Conservation (phyloP, 1,140 invertebrate genomes). For the Dendroctonus ponderosae region DNA sequence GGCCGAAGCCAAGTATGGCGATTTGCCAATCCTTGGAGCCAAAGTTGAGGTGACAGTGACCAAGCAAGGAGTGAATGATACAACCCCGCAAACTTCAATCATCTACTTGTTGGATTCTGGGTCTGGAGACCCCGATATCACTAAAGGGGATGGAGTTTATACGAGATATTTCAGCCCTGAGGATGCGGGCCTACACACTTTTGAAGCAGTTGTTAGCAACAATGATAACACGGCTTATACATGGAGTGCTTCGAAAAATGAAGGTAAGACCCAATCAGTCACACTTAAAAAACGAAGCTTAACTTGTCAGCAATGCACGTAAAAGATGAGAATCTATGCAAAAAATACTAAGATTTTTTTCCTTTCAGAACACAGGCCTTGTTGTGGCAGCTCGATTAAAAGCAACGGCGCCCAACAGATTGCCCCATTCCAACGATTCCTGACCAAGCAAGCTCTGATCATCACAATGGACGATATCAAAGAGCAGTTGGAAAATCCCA, state of each 20-base stretch:
- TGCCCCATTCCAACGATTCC: conserved; percentile 53
- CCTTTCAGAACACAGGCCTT: conserved; percentile 47
- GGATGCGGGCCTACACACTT: conserved; percentile 55
- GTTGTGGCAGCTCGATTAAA: conserved; percentile 54
- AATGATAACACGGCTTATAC: conserved; percentile 56
- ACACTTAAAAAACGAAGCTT: too few relatives aligned
- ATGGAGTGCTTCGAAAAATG: conserved; percentile 41
- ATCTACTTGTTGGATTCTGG: conserved; percentile 61
- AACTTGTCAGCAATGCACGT: too few relatives aligned
- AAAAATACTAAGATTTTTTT: conserved; percentile 9
- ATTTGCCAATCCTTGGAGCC: conserved; percentile 55
- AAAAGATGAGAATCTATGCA: too few relatives aligned
- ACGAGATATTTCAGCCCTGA: conserved; percentile 61
- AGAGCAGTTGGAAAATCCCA: conserved; percentile 20
- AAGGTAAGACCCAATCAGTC: conserved; percentile 35
- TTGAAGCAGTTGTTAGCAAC: conserved; percentile 53
- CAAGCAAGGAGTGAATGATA: conserved; percentile 49
- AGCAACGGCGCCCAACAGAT: conserved; percentile 50
- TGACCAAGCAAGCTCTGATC: conserved; percentile 52
- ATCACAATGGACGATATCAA: conserved; percentile 48
- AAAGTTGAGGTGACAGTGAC: conserved; percentile 55
- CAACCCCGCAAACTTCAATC: conserved; percentile 49
- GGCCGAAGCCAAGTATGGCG: conserved; percentile 57
- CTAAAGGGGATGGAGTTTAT: conserved; percentile 65
- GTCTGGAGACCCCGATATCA: conserved; percentile 65